Evolutionary conservation across 2,113 vertebrate species (phyloP).

Genomic region (Grammomys dolichurus): DNA sequence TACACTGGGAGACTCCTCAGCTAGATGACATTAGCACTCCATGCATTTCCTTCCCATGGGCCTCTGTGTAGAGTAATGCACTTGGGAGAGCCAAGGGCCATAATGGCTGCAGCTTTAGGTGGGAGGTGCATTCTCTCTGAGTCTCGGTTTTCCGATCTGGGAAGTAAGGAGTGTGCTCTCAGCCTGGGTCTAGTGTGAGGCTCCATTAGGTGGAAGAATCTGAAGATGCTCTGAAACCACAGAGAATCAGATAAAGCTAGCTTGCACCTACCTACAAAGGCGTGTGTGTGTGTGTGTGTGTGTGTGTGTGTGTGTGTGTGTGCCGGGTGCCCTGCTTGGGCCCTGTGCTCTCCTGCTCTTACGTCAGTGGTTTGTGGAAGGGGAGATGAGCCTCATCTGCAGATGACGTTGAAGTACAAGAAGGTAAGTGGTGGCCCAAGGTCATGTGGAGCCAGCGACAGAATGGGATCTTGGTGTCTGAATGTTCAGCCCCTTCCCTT

Average conservation of each 20-base stretch:
- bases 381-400: background rate
- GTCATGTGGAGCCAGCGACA: background rate
- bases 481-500: rapidly evolving
- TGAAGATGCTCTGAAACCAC: background rate
- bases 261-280: background rate
- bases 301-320: rapidly evolving
- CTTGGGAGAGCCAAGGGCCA: background rate
- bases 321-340: rapidly evolving
- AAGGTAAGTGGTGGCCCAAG: background rate
- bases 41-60: background rate
- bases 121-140: background rate
- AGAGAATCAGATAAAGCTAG: background rate
- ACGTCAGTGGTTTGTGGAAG: rapidly evolving
- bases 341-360: background rate
- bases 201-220: background rate
- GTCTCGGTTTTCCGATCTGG: background rate
- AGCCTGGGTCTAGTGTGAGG: background rate
- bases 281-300: rapidly evolving
- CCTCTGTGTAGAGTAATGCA: background rate
- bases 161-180: background rate
- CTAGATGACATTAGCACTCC: background rate
- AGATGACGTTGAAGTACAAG: background rate
- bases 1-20: rapidly evolving
- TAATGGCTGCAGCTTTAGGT: background rate
- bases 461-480: background rate